These are phyloP conservation scores for Brassicogethes aeneus DNA, from an alignment of 2,888 invertebrate genomes.

Conservation along the genomic window DNA sequence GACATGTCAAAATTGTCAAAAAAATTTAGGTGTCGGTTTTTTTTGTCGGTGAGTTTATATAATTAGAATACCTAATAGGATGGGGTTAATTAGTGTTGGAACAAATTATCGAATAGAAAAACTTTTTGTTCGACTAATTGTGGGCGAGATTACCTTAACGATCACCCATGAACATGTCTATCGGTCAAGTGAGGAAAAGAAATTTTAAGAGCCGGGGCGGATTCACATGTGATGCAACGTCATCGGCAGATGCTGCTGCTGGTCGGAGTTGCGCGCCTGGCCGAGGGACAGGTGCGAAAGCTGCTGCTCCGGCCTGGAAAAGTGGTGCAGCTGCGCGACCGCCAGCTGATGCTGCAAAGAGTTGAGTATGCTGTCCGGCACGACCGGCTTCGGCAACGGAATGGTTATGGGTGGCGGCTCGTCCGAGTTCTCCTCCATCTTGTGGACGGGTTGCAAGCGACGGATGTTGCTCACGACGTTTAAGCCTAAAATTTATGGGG, in stretches of 20 bases:
- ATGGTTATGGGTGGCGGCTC: slow-evolving; percentile 36
- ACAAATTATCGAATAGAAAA: no score
- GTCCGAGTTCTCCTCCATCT: slow-evolving; percentile 30
- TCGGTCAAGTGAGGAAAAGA: no score
- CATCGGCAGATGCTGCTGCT: background rate
- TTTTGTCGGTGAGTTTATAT: no score
- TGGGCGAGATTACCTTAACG: no score
- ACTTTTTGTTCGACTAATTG: no score
- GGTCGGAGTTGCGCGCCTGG: no score
- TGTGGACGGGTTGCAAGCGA: slow-evolving; percentile 33
- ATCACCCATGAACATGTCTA: no score
- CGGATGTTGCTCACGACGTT: slow-evolving; percentile 40
- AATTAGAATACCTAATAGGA: no score
- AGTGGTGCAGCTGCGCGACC: slow-evolving; percentile 23
- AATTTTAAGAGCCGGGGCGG: background rate
- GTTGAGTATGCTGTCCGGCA: slow-evolving; percentile 25
- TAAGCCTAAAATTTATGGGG: slow-evolving; percentile 33
- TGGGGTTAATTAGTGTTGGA: no score
- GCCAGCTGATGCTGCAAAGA: slow-evolving; percentile 23
- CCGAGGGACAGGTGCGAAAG: no score
- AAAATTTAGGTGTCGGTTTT: no score
- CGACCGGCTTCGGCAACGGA: slow-evolving; percentile 33
- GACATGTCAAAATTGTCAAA: no score
- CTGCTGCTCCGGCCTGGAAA: background rate
- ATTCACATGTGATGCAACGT: background rate